Percentiles rank a stretch among this genome's conserved stretches.
Evolutionary conservation across 1,140 invertebrate species (phyloP).

Genomic region (Globodera ellingtonae): DNA sequence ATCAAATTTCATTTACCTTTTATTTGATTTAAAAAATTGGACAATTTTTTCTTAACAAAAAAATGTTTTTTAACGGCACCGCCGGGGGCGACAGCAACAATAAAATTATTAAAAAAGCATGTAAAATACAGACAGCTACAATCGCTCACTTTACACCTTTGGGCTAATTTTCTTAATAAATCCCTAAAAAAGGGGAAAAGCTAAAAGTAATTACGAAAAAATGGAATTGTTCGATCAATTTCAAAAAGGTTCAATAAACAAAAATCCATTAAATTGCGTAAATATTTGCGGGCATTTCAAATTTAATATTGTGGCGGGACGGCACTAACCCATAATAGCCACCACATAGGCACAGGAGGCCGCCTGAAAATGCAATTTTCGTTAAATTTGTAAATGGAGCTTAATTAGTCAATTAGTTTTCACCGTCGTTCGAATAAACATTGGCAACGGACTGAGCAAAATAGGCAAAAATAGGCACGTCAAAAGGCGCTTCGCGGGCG

Average conservation of each 20-base stretch:
- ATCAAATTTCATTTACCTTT: too few species aligned
- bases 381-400: not conserved
- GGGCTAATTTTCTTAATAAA: too few species aligned
- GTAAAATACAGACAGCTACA: too few species aligned
- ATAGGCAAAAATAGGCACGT: conserved; percentile 7
- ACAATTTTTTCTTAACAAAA: too few species aligned
- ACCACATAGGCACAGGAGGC: conserved; percentile 54
- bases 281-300: too few species aligned
- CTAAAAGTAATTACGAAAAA: not conserved
- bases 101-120: too few species aligned
- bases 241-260: not conserved
- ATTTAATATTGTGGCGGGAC: too few species aligned
- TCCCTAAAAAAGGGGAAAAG: not conserved
- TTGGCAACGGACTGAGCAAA: conserved; percentile 4
- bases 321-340: conserved; percentile 45
- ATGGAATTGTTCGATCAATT: not conserved
- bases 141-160: too few species aligned
- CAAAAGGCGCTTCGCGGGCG: conserved; percentile 1
- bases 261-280: not conserved
- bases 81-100: too few species aligned
- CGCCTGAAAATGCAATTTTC: conserved; percentile 54
- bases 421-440: conserved; percentile 3
- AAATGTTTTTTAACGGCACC: too few species aligned
- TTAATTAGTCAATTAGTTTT: conserved; percentile 4
- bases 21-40: too few species aligned